Evolutionary conservation across 2,888 invertebrate genomes (phyloP).

Genomic region (Ornithoptera priamus): DNA sequence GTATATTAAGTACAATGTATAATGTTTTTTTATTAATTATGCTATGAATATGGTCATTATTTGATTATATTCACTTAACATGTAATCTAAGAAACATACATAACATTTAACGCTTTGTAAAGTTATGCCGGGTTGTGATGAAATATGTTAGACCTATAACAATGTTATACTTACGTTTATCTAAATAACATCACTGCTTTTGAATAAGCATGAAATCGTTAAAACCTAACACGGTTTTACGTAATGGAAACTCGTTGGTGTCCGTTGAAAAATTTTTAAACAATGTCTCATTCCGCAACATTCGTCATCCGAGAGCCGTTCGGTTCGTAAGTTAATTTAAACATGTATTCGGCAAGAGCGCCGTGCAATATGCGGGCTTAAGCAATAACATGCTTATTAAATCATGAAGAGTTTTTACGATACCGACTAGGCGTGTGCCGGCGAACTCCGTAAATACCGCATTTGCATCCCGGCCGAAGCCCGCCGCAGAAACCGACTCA

Average conservation of each 20-base stretch:
- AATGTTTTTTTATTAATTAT: too few species aligned
- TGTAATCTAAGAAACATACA: too few species aligned
- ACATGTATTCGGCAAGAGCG: slow-evolving; percentile 27
- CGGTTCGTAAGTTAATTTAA: slow-evolving; percentile 26
- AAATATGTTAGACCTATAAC: neutral
- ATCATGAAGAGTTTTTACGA: slow-evolving; percentile 52
- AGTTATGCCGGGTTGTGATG: too few species aligned
- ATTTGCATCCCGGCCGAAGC: slow-evolving; percentile 73
- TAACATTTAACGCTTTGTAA: too few species aligned
- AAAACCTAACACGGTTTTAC: neutral
- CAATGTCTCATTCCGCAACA: slow-evolving; percentile 25
- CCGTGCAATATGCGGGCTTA: slow-evolving; percentile 27
- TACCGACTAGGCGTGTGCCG: slow-evolving; percentile 65
- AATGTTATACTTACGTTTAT: neutral
- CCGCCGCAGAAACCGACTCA: slow-evolving; percentile 71
- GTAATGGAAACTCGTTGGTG: neutral
- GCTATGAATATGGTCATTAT: too few species aligned
- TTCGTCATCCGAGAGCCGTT: slow-evolving; percentile 22
- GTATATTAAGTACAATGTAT: too few species aligned
- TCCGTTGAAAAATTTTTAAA: slow-evolving; percentile 13
- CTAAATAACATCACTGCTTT: neutral
- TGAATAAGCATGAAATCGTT: neutral
- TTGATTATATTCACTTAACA: too few species aligned
- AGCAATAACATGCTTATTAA: slow-evolving; percentile 31
- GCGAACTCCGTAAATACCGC: slow-evolving; percentile 66